A percentile compares a stretch with the other conserved stretches of the same genome.
Evolutionary conservation across 2,113 vertebrate species (phyloP).

Genomic region (Otocyon megalotis): DNA sequence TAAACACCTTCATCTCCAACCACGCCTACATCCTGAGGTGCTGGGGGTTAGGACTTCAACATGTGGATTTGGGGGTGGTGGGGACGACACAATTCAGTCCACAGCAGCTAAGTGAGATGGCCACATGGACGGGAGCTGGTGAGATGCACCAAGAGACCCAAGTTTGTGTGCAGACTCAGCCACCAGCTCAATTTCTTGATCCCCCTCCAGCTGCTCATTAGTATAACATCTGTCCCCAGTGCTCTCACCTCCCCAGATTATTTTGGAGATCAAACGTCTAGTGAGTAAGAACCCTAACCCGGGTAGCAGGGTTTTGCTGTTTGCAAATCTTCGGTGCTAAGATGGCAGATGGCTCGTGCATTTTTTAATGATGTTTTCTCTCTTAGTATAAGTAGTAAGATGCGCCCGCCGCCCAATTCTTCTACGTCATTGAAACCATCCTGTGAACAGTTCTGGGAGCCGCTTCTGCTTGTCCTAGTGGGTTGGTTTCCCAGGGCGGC

Average conservation of each 20-base stretch:
- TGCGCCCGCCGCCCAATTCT: background rate
- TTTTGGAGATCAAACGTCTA: background rate
- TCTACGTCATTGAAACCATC: background rate
- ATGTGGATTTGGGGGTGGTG: background rate
- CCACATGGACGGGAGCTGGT: background rate
- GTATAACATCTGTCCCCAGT: background rate
- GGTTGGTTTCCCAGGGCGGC: background rate
- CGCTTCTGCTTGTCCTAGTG: background rate
- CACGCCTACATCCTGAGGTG: background rate
- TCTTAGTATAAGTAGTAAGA: background rate
- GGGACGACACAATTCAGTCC: rapidly evolving
- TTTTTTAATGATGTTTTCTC: background rate
- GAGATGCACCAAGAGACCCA: background rate
- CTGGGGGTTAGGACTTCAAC: background rate
- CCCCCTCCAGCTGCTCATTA: background rate
- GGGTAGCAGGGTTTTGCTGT: background rate
- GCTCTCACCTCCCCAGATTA: background rate
- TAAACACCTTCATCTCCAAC: background rate
- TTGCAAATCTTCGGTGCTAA: rapidly evolving
- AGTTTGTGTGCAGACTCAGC: background rate
- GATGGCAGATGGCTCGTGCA: background rate
- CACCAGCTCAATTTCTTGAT: background rate
- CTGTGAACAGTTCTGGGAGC: background rate
- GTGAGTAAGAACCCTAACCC: rapidly evolving
- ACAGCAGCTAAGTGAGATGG: background rate